Base-by-base conservation (phyloP, 2,113 vertebrate genomes). In the Phrynosoma platyrhinos region DNA sequence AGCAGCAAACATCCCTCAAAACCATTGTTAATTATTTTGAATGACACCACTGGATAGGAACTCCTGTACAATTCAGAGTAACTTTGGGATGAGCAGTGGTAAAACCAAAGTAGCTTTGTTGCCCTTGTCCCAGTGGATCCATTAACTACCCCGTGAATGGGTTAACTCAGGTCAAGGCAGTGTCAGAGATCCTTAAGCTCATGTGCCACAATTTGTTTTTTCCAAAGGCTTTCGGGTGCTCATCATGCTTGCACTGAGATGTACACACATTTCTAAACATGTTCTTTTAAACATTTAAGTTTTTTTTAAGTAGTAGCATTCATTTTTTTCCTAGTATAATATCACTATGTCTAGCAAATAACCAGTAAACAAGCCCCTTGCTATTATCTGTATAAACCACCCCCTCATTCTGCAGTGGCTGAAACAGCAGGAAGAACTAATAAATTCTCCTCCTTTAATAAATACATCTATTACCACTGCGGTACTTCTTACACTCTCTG, bases 381-480 rank as follows among this genome's bases (percentile, higher is more conserved):
- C 87, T 92, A 94, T 95, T 94, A 93, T 88, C 87, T 91, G 83
- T 21, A 0, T 72, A 5, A 90, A 91, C 91, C 93, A 91, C 94
- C 94, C 91, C 94, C 88, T 81, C 36, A 20, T 21, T 90, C 10
- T 74, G 92, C 2, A 10, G 83, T 91, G 88, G 91, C 68, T 88
- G 94, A 89, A 92, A 89, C 66, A 90, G 92, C 94, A 86, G 88
- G 92, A 94, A 87, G 89, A 89, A 92, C 93, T 81, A 93, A 94
- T 94, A 92, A 94, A 95, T 94, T 91, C 88, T 88, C 81, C 92
- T 88, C 89, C 88, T 84, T 92, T 94, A 95, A 94, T 94, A 94
- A 94, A 94, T 94, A 94, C 93, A 90, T 94, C 91, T 84, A 92
- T 95, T 95, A 92, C 93, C 90, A 90, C 4, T 83, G 0, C 2